Conservation (phyloP, 2,888 invertebrate species). For the Trachelus tabidus region DNA sequence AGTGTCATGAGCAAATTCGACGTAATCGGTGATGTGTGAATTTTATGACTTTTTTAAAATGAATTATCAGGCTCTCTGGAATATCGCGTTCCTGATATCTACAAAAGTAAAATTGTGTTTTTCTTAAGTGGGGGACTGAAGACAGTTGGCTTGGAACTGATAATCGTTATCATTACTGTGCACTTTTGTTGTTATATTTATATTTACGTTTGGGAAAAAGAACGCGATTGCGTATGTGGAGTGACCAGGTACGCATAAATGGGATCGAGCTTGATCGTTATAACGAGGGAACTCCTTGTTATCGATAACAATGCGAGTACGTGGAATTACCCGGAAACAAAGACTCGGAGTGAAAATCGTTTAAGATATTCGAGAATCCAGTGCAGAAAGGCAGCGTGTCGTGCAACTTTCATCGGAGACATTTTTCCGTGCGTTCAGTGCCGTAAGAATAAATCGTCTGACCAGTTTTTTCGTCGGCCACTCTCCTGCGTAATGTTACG, state of each 20-base stretch:
- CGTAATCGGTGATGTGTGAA: background rate
- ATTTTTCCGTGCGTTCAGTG: constrained; percentile 27
- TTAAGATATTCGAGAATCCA: background rate
- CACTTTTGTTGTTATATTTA: background rate
- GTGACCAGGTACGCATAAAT: background rate
- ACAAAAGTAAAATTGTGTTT: too few relatives aligned
- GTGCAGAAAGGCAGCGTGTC: background rate
- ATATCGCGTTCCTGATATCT: too few relatives aligned
- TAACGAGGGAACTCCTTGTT: background rate
- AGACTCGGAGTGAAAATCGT: background rate
- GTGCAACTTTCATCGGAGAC: constrained; percentile 27
- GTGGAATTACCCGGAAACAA: background rate
- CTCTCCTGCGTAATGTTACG: constrained; percentile 18
- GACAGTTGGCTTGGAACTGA: background rate
- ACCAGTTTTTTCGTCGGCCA: constrained; percentile 24
- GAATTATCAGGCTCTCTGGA: background rate
- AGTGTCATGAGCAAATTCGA: background rate
- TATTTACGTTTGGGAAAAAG: background rate
- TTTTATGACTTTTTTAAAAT: background rate
- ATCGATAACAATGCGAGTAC: background rate
- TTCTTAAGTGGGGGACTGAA: background rate
- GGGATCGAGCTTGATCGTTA: background rate
- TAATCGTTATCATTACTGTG: background rate
- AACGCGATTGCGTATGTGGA: background rate
- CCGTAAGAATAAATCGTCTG: constrained; percentile 26